A percentile compares a stretch with the other conserved stretches of the same genome.
phyloP scores from a whole-genome alignment of 2,113 vertebrate genomes.

The Indicator indicator region DNA sequence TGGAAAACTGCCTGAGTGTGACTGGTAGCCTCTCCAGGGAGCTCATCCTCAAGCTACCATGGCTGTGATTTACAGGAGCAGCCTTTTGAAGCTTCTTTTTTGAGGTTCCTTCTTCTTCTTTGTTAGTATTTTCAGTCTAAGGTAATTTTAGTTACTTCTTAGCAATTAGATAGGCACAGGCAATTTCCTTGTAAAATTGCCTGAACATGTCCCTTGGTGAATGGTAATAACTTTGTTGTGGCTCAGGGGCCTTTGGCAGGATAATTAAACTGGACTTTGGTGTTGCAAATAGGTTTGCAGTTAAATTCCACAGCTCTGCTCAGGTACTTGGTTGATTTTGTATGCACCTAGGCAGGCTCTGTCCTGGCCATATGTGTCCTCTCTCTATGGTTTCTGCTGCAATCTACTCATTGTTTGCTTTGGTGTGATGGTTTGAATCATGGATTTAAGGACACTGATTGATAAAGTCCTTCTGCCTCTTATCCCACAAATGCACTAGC shows the following conservation, averaged over 20 bases:
- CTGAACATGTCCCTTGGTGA: slow-evolving; percentile 1
- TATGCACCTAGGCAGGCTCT: not conserved
- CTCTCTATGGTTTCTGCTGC: not conserved
- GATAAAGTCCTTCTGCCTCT: not conserved
- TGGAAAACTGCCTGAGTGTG: not conserved
- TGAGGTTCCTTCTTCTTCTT: slow-evolving; percentile 23
- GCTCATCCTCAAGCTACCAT: not conserved
- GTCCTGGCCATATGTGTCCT: not conserved
- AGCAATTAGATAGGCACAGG: slow-evolving; percentile 29
- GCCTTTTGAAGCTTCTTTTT: not conserved
- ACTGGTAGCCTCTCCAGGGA: not conserved
- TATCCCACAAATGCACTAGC: not conserved
- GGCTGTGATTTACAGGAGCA: not conserved
- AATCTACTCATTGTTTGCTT: rapidly evolving
- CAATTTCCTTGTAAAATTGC: slow-evolving; percentile 36
- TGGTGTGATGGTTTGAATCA: not conserved
- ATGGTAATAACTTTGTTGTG: not conserved
- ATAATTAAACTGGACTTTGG: not conserved
- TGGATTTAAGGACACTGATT: not conserved
- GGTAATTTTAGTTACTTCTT: slow-evolving; percentile 40
- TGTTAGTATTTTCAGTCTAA: not conserved
- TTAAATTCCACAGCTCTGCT: not conserved
- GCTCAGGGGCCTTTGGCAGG: not conserved
- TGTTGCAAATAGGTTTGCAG: not conserved
- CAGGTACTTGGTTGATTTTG: not conserved